Evolutionary conservation across 2,113 vertebrate species (phyloP).

Genomic region (Budorcas taxicolor): DNA sequence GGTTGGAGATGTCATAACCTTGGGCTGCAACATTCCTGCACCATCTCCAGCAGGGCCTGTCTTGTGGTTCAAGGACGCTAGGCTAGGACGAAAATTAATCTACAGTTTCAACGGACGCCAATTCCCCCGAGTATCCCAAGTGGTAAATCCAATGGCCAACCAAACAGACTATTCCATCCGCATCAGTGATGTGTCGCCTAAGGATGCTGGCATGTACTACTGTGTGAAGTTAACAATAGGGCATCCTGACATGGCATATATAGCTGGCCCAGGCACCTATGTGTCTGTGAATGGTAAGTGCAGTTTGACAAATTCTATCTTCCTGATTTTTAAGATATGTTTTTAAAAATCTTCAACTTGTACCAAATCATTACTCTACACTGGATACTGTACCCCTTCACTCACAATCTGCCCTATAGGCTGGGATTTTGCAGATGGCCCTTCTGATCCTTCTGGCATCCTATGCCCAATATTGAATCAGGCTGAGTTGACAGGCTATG

Average conservation of each 20-base stretch:
- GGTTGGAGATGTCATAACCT: background rate
- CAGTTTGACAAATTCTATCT: background rate
- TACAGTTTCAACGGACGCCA: background rate
- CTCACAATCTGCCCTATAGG: background rate
- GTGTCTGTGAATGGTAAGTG: conserved; percentile 3
- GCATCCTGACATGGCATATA: background rate
- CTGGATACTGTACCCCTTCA: background rate
- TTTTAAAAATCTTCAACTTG: background rate
- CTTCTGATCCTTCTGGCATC: background rate
- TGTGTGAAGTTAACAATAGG: conserved; percentile 11
- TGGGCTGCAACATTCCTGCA: background rate
- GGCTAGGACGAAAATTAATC: background rate
- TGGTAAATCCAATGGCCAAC: background rate
- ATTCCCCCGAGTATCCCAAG: background rate
- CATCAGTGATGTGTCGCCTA: background rate
- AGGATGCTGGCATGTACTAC: conserved; percentile 36
- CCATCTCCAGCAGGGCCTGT: rapidly evolving
- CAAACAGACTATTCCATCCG: background rate
- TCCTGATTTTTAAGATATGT: background rate
- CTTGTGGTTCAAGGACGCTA: background rate
- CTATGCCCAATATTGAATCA: background rate
- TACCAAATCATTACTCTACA: background rate
- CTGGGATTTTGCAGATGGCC: background rate
- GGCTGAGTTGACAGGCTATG: background rate
- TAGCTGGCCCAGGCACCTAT: background rate